These are phyloP conservation scores for Metaphire vulgaris DNA, from an alignment of 1,140 invertebrate species.

Conservation along the genomic window DNA sequence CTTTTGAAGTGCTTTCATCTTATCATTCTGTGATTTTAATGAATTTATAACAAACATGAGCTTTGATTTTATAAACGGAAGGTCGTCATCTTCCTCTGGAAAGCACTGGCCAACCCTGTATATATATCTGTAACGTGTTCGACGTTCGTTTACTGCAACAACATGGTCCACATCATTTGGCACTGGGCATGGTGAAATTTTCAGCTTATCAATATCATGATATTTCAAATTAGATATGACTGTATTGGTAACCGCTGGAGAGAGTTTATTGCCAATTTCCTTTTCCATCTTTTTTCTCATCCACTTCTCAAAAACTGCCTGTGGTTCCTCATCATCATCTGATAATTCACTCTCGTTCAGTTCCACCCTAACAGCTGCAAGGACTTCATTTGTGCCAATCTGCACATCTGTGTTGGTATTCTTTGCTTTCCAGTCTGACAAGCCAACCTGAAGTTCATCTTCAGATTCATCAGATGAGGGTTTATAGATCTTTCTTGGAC, in stretches of 20 bases:
- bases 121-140: background rate
- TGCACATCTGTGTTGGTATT: background rate
- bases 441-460: background rate
- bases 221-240: background rate
- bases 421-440: background rate
- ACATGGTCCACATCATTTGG: background rate
- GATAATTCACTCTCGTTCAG: background rate
- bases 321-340: background rate
- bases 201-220: background rate
- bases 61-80: background rate
- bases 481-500: background rate
- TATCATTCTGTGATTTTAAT: background rate
- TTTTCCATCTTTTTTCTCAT: no score
- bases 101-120: background rate
- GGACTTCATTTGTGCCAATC: background rate
- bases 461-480: background rate
- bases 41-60: background rate
- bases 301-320: background rate
- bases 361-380: background rate
- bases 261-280: background rate
- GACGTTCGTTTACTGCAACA: background rate
- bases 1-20: background rate
- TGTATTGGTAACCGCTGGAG: background rate
- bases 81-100: background rate
- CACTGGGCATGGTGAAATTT: background rate